A percentile compares a stretch with the other conserved stretches of the same genome.
Evolutionary conservation across 2,797 vertebrate genomes (phyloP).

Genomic region (Sebastes oblongus): DNA sequence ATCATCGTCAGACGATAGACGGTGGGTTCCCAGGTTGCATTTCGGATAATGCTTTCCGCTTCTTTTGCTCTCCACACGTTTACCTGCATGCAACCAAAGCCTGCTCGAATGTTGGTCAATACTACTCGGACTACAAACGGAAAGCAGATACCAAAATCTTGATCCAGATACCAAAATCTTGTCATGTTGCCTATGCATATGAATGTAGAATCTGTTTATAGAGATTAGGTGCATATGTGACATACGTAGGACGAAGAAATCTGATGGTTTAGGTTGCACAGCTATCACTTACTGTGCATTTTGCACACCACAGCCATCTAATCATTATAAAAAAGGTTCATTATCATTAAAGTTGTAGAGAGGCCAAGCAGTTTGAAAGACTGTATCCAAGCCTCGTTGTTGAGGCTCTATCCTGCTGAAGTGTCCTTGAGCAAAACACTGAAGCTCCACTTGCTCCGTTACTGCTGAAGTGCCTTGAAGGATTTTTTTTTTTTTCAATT

Average conservation of each 20-base stretch:
- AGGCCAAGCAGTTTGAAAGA: background rate
- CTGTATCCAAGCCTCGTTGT: background rate
- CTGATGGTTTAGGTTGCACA: background rate
- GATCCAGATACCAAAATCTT: background rate
- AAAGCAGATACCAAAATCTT: background rate
- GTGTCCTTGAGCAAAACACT: conserved; percentile 25
- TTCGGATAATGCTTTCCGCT: rapidly evolving
- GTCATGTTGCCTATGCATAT: background rate
- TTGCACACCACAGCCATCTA: background rate
- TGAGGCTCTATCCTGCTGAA: background rate
- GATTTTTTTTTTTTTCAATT: background rate
- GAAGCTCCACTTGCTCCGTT: background rate
- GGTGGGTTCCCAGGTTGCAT: too few relatives aligned
- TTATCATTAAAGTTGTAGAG: background rate
- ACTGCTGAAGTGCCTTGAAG: background rate
- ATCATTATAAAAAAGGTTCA: background rate
- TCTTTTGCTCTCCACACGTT: background rate
- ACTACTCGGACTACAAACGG: too few relatives aligned
- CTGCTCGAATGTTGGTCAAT: too few relatives aligned
- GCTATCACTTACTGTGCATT: background rate
- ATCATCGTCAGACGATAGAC: rapidly evolving
- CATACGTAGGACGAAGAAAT: background rate
- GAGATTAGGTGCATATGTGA: background rate
- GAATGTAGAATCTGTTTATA: background rate
- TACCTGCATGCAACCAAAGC: too few relatives aligned